Base-by-base conservation (phyloP, 2,797 vertebrate species). In the Petrocephalus schoutedeni region DNA sequence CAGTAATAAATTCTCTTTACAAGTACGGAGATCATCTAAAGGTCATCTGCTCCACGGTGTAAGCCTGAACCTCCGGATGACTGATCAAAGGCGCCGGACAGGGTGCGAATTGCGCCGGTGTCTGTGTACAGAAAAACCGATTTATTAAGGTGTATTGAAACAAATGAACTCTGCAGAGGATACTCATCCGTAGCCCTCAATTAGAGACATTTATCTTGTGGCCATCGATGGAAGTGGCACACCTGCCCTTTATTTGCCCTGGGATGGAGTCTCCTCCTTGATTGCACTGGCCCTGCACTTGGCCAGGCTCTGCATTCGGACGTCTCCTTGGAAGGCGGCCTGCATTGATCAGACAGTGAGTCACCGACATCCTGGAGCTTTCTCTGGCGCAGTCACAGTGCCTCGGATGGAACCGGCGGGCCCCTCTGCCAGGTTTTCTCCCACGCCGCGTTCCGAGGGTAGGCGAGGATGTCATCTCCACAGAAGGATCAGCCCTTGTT, bases 261-360 rank as follows among this genome's bases (percentile, higher is more conserved):
- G 80, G 9, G 45, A 83, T 83, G 45, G 45, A 54, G 9, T 54
- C 14, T 83, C 21, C 21, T 51, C 51, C 6, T 45, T 45, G 1
- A 9, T 28, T 54, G 49, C 51, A 16, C 36, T 3, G 19, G 80
- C 12, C 49, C 41, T n/a, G 7, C 32, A n/a, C 74, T 45, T 19
- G 16, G 41, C 74, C 8, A 19, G 7, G 2, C 74, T 80, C 74
- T 41, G 74, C 3, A 41, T 54, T 83, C 1, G 9, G 80, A 83
- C 19, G 74, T 80, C 74, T 49, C 74, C 51, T 49, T 83, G 80
- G 80, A 51, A 12, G 49, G n/a, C 45, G 4, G 80, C 51, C 80
- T 53, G 80, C 80, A 83, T 54, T 53, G 45, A 80, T 80, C 74
- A 10, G 74, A 19, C 74, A 80, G 74, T 80, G 74, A 80, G 80